Evolutionary conservation across 1,140 invertebrate genomes (phyloP), one percentile per base, ranked within the genome.

Genomic region (Battus philenor): DNA sequence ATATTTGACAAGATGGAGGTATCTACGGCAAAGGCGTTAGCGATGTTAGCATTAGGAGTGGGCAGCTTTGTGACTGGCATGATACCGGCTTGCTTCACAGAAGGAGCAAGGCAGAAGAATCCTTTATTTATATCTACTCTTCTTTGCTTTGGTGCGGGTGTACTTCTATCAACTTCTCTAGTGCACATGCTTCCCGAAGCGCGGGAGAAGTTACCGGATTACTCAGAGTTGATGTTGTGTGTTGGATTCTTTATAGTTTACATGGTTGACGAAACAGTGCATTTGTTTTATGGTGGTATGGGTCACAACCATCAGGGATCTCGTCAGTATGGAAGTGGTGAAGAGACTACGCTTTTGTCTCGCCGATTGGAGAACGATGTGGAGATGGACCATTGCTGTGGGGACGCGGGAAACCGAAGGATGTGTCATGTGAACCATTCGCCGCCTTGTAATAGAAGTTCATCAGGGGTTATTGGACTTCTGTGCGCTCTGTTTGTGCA

Each of bases 131-230:
- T 91, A 5, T 93, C 91, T 4, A 84, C 88, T 7, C 68, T 94
- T 5, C 87, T 95, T 0, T 95, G 94, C 62, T 94, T 95, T 53
- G 94, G 94, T 12, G 95, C 92, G 2, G 95, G 95, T 0, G 94
- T 97, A 4, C 88, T 97, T 16, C 71, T 97, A 9, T 93, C 93
- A 0, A 96, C 95, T 0, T 91, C 93, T 11, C 75, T 95, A 22
- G 84, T 94, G 1, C 95, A 97, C 73, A 93, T 97, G 82, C 80
- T 97, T 24, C 94, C 95, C 9, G 95, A 97, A 82, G 90, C 93
- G 5, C 84, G 87, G 44, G 86, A 89, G 36, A 78, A 81, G 34
- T 59, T 90, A 16, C 72, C 87, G 0, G 49, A 87, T 13, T 87
- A 89, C 52, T 89, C 93, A 0, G 94, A 95, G 68, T 66, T 95